A percentile compares a stretch with the other conserved stretches of the same genome.
phyloP scores from a whole-genome alignment of 2,113 vertebrate species.

The Marmota monax region DNA sequence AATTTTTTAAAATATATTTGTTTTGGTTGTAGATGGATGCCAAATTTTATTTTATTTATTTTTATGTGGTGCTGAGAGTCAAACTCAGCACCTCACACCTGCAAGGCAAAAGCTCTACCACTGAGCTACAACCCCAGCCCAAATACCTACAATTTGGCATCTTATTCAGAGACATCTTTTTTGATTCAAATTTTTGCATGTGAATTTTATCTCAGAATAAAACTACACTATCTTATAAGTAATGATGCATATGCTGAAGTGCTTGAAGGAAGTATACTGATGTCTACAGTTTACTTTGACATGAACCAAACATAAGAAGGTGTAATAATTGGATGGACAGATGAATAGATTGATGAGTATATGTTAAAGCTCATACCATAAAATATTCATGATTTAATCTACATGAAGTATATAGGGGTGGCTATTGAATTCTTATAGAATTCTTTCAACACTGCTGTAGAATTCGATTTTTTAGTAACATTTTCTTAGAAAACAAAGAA shows the following conservation, averaged over 20 bases:
- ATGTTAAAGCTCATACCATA: not conserved
- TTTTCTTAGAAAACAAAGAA: conserved; percentile 23
- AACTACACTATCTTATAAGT: not conserved
- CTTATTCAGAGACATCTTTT: not conserved
- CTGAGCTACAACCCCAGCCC: no score
- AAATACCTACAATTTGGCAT: not conserved
- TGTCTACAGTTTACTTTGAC: not conserved
- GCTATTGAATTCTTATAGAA: not conserved
- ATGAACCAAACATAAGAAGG: not conserved
- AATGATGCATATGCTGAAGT: not conserved
- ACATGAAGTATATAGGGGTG: no score
- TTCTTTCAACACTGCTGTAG: not conserved
- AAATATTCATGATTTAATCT: not conserved
- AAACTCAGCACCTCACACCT: no score
- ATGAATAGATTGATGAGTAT: not conserved
- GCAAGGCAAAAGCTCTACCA: no score
- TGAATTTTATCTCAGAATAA: not conserved
- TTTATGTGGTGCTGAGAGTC: no score
- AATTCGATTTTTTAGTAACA: not conserved
- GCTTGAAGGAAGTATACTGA: not conserved
- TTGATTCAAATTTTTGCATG: not conserved
- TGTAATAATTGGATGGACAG: not conserved
- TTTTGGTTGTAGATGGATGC: no score
- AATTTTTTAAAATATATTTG: not conserved
- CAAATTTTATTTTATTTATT: no score